phyloP scores from a whole-genome alignment of 1,140 invertebrate species.

The Hormaphis cornu region DNA sequence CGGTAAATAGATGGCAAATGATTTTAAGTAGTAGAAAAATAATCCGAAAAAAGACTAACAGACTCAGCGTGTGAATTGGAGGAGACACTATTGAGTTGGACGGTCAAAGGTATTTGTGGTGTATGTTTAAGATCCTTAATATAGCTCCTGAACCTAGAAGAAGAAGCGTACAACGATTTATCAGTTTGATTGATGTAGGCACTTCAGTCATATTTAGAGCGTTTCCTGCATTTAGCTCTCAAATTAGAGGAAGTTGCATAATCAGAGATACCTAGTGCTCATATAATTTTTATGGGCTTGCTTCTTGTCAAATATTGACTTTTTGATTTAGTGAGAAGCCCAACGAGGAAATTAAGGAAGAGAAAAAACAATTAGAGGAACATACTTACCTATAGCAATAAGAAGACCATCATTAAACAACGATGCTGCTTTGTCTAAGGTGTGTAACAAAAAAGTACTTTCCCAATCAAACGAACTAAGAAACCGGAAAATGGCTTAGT shows the following conservation, averaged over 20 bases:
- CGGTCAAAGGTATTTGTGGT: neutral
- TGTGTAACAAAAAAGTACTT: neutral
- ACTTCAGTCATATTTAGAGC: neutral
- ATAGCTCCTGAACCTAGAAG: neutral
- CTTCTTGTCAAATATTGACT: neutral
- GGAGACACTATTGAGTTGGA: neutral
- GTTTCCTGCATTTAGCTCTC: neutral
- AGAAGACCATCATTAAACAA: neutral
- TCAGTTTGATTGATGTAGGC: neutral
- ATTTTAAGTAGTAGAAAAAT: neutral
- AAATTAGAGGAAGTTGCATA: neutral
- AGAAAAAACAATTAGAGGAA: neutral
- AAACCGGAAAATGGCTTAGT: neutral
- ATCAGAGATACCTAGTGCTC: neutral
- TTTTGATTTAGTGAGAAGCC: neutral
- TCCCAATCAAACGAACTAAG: neutral
- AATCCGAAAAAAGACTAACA: neutral
- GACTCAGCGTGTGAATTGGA: neutral
- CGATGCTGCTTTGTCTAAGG: neutral
- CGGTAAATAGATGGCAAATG: neutral
- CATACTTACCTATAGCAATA: neutral
- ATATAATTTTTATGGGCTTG: neutral
- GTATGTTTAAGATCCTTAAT: neutral
- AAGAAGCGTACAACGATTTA: neutral
- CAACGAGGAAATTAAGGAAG: neutral